Evolutionary conservation across 2,113 vertebrate species (phyloP), one percentile per base, ranked within the genome.

Genomic region (Cebus imitator): DNA sequence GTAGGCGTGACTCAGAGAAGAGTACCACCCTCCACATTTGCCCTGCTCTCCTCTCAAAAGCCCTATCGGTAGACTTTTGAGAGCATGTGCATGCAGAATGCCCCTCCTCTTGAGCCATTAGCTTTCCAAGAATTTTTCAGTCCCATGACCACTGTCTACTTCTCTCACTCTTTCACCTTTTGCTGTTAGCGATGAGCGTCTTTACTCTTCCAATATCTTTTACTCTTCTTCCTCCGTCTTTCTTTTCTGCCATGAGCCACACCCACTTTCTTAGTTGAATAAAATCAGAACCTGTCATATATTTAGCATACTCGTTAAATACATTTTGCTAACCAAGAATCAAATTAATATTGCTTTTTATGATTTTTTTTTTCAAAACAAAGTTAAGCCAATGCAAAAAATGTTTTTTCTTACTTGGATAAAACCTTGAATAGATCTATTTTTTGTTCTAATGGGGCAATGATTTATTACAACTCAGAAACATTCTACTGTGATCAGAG

Each of bases 341-440:
- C 58, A 82, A 90, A 70, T 72, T 79, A 92, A 75, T 83, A 84
- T 37, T 72, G 11, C 18, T 16, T 96, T 96, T 91, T 73, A 32
- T 79, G 57, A 75, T 55, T 21, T 52, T 61, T 88, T 88, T 45
- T 94, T 10, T 80, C 11, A 80, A 88, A 78, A 43, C 7, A 87
- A 85, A 94, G 43, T 83, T 91, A 94, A 75, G 25, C 30, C 20
- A 66, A 82, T n/a, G 27, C 12, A 61, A 72, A 87, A 79, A 79
- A 43, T 16, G 1, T n/a, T 73, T 27, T 16, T 78, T 23, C 52
- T 70, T 68, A 27, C 35, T 50, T 85, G 55, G 12, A 20, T 90
- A 78, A 91, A 75, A 43, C 9, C 8, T 57, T 76, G 37, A 75
- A 52, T 75, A n/a, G 4, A 11, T 64, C 17, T 25, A 35, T 35